Percentiles rank a stretch among this genome's conserved stretches.
Conservation (phyloP, 2,797 vertebrate genomes). For the Leptodactylus fallax region DNA sequence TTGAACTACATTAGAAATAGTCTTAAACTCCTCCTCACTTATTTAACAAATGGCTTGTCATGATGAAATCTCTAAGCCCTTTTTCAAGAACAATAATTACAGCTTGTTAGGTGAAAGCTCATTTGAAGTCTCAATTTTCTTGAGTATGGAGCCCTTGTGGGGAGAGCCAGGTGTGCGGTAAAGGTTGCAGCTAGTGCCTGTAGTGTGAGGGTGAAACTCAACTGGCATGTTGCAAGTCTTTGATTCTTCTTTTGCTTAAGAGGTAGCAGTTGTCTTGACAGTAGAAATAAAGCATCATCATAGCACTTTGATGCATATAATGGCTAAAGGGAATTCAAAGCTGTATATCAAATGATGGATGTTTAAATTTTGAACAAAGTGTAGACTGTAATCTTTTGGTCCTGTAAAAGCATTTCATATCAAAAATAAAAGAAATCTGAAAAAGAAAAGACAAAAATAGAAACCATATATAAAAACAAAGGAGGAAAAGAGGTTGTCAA, state of each 20-base stretch:
- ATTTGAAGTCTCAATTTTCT: constrained; percentile 95
- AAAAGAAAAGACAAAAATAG: neutral
- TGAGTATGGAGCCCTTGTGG: constrained; percentile 77
- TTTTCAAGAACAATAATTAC: constrained; percentile 90
- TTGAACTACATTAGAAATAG: constrained; percentile 88
- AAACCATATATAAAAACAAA: neutral
- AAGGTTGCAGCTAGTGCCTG: constrained; percentile 79
- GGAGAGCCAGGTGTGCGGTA: constrained; percentile 85
- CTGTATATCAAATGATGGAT: constrained; percentile 70
- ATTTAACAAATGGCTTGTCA: constrained; percentile 79
- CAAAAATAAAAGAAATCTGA: constrained; percentile 10
- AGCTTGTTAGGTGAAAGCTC: constrained; percentile 83
- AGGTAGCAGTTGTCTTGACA: constrained; percentile 83
- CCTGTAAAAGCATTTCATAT: constrained; percentile 64
- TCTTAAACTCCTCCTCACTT: constrained; percentile 87
- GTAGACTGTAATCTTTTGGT: constrained; percentile 61
- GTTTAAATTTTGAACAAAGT: constrained; percentile 73
- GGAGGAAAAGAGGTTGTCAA: neutral
- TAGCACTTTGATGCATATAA: constrained; percentile 75
- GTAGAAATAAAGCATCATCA: constrained; percentile 77
- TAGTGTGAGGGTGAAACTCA: constrained; percentile 78
- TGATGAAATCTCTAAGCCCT: constrained; percentile 76
- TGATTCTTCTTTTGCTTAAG: constrained; percentile 83
- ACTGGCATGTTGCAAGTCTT: constrained; percentile 87
- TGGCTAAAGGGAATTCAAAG: constrained; percentile 75